phyloP scores from a whole-genome alignment of 2,888 invertebrate genomes.

The Acanthococcus lagerstroemiae region DNA sequence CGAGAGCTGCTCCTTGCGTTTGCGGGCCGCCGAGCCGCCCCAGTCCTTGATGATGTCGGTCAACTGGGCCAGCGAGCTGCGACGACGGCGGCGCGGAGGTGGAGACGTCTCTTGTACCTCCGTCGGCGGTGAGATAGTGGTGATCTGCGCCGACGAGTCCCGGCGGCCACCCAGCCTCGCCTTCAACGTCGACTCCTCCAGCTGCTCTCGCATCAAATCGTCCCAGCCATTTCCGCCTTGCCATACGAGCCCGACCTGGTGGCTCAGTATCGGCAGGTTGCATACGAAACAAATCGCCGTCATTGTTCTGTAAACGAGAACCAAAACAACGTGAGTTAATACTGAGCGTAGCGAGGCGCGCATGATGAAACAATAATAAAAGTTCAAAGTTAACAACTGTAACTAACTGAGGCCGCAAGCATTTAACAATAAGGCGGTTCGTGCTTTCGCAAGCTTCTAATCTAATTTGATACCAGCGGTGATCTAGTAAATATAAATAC shows the following conservation, averaged over 20 bases:
- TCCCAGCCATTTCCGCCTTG: constrained; percentile 91
- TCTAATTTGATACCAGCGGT: too few species aligned
- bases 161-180: constrained; percentile 75
- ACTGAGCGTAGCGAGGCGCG: constrained; percentile 21
- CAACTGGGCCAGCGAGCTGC: constrained; percentile 76
- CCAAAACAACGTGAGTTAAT: not conserved
- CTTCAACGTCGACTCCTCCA: constrained; percentile 73
- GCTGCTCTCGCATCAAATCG: constrained; percentile 77
- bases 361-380: too few species aligned
- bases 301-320: constrained; percentile 62
- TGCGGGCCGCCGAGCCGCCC: constrained; percentile 54
- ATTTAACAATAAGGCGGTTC: too few species aligned
- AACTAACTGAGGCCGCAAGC: too few species aligned
- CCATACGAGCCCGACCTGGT: constrained; percentile 89
- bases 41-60: constrained; percentile 81
- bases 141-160: constrained; percentile 85
- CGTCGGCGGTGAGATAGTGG: constrained; percentile 68
- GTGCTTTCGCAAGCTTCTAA: too few species aligned
- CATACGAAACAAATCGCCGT: constrained; percentile 92
- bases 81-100: constrained; percentile 53
- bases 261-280: constrained; percentile 87
- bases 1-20: constrained; percentile 55
- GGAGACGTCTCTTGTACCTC: constrained; percentile 62
- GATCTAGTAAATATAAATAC: too few species aligned
- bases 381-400: too few species aligned